Base-by-base conservation (phyloP, 2,888 invertebrate species). In the Seira ritae region DNA sequence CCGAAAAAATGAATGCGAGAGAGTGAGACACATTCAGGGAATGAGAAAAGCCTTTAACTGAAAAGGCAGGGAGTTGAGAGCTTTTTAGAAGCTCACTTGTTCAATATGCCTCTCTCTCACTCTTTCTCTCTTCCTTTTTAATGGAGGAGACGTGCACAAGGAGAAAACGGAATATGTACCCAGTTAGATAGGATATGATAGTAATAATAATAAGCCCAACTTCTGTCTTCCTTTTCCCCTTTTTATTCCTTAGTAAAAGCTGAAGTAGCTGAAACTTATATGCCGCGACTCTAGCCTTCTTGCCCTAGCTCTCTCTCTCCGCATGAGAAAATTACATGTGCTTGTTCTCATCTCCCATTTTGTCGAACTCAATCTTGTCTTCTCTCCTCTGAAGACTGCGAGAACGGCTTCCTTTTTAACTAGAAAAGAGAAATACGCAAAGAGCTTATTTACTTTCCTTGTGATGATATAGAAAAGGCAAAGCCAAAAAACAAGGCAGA, bases 21-120 rank as follows among this genome's bases (percentile, higher is more conserved):
- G 60, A 68, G 66, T 67, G 67, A 75, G 55, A 71, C 50, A 23
- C 23, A 72, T 50, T 55, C 60, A 60, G 23, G 17, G 50, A 66
- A 78, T 10, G 50, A 71, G 79, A 55, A 50, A 79, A 79, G 42
- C 72, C 73, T 80, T 80, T 73, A 73, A 74, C 73, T 68, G 42
- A 73, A 80, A 80, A 80, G 73, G 73, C 73, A 69, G 74, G 74
- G 69, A 80, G 80, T 70, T 80, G 74, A 50, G 80, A 73, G 80
- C 80, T 80, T 68, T 80, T 80, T 50, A 80, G 69, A 65, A 46
- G 67, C 65, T 74, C 80, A 74, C 80, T 75, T 75, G 73, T 42
- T 68, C 73, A 73, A 68, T 73, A 80, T 80, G 79, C 80, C 68
- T 79, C 67, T n/a, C 2, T 15, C 50, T 50, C 50, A n/a, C 17